Percentiles rank a stretch among this genome's conserved stretches.
Conservation (phyloP, 37 sponge, comb jelly and placozoan genomes). For the Diacarnus erythraeanus region DNA sequence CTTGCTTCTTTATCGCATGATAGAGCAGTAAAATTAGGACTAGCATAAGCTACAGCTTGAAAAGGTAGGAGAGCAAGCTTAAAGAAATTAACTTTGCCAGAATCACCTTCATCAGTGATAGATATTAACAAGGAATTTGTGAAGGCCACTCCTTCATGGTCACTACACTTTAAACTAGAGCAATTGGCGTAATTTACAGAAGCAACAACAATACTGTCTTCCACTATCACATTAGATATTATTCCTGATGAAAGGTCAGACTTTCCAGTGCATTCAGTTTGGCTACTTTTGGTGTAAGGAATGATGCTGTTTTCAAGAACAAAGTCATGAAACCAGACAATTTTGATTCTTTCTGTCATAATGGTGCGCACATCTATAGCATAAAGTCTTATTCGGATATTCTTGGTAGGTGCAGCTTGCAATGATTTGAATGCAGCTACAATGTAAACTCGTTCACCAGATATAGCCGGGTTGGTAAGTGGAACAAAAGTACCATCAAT, state of each 20-base stretch:
- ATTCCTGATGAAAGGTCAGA: neutral
- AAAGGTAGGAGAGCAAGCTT: neutral
- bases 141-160: no score
- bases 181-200: neutral
- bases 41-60: neutral
- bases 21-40: neutral
- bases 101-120: neutral
- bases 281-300: neutral
- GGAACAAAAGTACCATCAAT: constrained; percentile 35
- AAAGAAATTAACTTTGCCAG: neutral
- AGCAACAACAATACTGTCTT: neutral
- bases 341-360: constrained; percentile 6
- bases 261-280: neutral
- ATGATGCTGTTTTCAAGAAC: neutral
- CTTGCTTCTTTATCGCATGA: neutral
- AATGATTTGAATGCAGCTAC: constrained; percentile 28
- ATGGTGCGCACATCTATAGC: constrained; percentile 10
- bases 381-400: neutral
- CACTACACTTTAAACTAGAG: no score
- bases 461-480: constrained; percentile 13
- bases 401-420: neutral
- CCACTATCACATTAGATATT: neutral
- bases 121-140: neutral
- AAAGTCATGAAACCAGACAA: constrained; percentile 12
- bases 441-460: constrained; percentile 14